phyloP scores from a whole-genome alignment of 1,140 invertebrate species.

The Sinonovacula constricta region DNA sequence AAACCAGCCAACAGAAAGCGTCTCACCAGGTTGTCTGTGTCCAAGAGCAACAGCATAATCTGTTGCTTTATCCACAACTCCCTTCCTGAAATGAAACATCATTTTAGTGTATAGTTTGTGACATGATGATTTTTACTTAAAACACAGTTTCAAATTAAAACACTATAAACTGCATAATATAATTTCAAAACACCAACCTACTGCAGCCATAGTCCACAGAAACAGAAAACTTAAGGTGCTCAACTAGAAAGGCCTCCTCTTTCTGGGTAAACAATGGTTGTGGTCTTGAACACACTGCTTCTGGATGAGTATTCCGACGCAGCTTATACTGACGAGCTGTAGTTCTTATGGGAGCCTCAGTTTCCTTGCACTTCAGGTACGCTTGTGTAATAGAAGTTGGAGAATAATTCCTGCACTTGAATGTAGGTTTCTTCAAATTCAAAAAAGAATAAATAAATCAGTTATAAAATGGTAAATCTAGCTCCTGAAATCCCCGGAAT shows the following conservation, averaged over 20 bases:
- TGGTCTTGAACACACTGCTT: slow-evolving; percentile 4
- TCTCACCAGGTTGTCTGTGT: background rate
- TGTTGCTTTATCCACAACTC: too few species aligned
- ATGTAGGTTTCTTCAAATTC: too few species aligned
- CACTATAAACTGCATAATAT: too few species aligned
- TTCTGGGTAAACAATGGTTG: slow-evolving; percentile 5
- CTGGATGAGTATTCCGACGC: background rate
- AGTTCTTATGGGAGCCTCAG: slow-evolving; percentile 2
- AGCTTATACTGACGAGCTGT: background rate
- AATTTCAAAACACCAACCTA: slow-evolving; percentile 2
- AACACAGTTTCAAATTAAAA: too few species aligned
- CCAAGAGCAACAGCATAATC: too few species aligned
- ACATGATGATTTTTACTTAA: too few species aligned
- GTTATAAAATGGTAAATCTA: too few species aligned
- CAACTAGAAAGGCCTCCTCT: background rate
- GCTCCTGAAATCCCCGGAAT: too few species aligned
- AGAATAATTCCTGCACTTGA: too few species aligned
- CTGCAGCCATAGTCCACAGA: background rate
- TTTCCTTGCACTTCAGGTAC: background rate
- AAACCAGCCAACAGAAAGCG: background rate
- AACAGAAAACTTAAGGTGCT: slow-evolving; percentile 6
- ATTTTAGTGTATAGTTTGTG: too few species aligned
- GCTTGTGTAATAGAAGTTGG: background rate
- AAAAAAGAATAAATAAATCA: too few species aligned
- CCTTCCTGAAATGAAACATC: too few species aligned